Evolutionary conservation across 1,140 invertebrate genomes (phyloP), one percentile per base, ranked within the genome.

Genomic region (Drosophila ogumai): DNA sequence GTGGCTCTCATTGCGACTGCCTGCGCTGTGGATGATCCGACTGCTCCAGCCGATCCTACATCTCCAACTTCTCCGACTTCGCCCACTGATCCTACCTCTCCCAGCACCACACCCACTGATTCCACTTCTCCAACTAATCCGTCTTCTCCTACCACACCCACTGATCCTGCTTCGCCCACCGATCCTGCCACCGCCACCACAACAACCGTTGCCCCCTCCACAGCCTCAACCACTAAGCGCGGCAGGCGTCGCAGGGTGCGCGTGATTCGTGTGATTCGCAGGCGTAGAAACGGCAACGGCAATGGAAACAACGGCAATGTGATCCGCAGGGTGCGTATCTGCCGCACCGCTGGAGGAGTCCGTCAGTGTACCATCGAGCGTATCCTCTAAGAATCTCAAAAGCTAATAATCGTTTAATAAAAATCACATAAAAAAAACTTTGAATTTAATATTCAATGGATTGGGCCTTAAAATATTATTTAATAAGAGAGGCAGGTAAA

Each of bases 1-100:
- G n/a, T 43, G 36, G 59, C 46, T 13, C 3, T 68, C n/a, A 15
- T 50, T 6, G 36, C 46, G n/a, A 31, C 7, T 50, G 65, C 32
- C 3, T 32, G 3, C 28, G 50, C 50, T 12, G n/a, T 2, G 13
- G 49, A 19, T 32, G 25, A 19, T 9, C 36, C 58, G 1, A 7
- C 58, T 3, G 8, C 56, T 3, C 28, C 60, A 3, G 4, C 59
- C 0, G 15, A 50, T 6, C 43, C 58, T 0, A 38, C 58, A 2
- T 10, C 46, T 7, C 25, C 59, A 12, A 3, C 34, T 0, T 6
- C 25, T 13, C 6, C 44, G 3, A 34, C 47, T 3, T 12, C 49
- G 0, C 32, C 54, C 2, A 8, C 59, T 0, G 4, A 43, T 17
- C 22, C 54, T 0, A 25, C 36, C 12, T 13, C 54, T 3, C 25